Base-by-base conservation (phyloP, 2,888 invertebrate species). In the Idaea dimidiata region DNA sequence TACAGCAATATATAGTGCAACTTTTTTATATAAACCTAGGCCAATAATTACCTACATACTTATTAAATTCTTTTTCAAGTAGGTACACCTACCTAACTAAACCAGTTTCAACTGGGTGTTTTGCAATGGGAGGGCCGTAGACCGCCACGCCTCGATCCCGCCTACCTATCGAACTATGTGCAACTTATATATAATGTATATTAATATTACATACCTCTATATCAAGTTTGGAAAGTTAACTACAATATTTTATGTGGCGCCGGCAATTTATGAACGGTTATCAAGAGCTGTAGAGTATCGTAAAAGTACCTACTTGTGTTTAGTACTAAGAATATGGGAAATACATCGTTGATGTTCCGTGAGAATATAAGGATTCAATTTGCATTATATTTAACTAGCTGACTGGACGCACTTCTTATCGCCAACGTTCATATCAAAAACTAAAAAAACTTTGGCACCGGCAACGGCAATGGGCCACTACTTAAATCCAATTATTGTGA, bases 81-180 rank as follows among this genome's bases (percentile, higher is more conserved):
- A 14, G 3, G 14, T 43, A 43, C 14, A 70, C 58, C 70, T 66
- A 72, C 69, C 70, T 78, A 75, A 82, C 85, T 74, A 69, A 85
- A 89, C 87, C 82, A 69, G 88, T 86, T 84, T 76, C 71, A 68
- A 73, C 72, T 76, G 77, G 83, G 72, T 74, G 75, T 73, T 69
- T 71, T 64, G 64, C 63, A 67, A 71, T 77, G 78, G 89, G 89
- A 74, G 84, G 87, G 72, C 78, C 73, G 64, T 54, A 55, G 17
- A 16, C 6, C 17, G 80, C 81, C 87, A 87, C 89, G 89, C 89
- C 89, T 74, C 70, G 31, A 53, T 64, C 24, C 79, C 84, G 81
- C 84, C 87, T 62, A 68, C 69, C 54, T 17, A 55, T 10, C 33
- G 60, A 64, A 55, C 31, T 64, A 66, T 60, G 54, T 63, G 59